A percentile compares a stretch with the other conserved stretches of the same genome.
Evolutionary conservation across 2,888 invertebrate species (phyloP).

Genomic region (Melinaea menophilus): DNA sequence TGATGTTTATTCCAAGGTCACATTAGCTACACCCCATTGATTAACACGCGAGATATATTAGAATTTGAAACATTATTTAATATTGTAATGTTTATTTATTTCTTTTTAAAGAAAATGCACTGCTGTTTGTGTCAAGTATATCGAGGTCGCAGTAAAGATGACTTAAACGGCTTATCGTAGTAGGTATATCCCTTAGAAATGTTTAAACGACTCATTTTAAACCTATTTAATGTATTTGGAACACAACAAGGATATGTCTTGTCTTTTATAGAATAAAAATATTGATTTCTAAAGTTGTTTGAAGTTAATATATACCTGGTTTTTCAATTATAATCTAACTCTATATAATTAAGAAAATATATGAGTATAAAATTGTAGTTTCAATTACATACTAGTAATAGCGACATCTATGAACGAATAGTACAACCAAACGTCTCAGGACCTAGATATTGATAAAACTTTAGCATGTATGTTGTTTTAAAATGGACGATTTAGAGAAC

Average conservation of each 20-base stretch:
- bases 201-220: no score
- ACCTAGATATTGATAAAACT: slow-evolving; percentile 27
- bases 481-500: slow-evolving; percentile 66
- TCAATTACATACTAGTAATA: not conserved
- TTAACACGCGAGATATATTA: slow-evolving; percentile 11
- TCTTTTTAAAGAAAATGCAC: no score
- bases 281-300: no score
- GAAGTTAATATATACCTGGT: no score
- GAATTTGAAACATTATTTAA: not conserved
- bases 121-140: no score
- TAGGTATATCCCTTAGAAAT: no score
- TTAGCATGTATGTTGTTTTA: slow-evolving; percentile 31
- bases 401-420: slow-evolving; percentile 55
- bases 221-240: no score
- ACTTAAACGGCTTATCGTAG: no score
- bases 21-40: slow-evolving; percentile 21
- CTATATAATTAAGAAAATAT: not conserved
- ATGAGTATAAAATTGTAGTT: not conserved
- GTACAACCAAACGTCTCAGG: slow-evolving; percentile 34
- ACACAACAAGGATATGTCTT: no score
- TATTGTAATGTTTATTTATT: no score
- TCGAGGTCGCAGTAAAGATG: no score
- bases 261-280: no score
- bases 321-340: not conserved
- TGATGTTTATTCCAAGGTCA: slow-evolving; percentile 12